A percentile compares a stretch with the other conserved stretches of the same genome.
These are phyloP conservation scores for Phaenicophaeus curvirostris DNA, from an alignment of 2,797 vertebrate genomes.

Conservation along the genomic window DNA sequence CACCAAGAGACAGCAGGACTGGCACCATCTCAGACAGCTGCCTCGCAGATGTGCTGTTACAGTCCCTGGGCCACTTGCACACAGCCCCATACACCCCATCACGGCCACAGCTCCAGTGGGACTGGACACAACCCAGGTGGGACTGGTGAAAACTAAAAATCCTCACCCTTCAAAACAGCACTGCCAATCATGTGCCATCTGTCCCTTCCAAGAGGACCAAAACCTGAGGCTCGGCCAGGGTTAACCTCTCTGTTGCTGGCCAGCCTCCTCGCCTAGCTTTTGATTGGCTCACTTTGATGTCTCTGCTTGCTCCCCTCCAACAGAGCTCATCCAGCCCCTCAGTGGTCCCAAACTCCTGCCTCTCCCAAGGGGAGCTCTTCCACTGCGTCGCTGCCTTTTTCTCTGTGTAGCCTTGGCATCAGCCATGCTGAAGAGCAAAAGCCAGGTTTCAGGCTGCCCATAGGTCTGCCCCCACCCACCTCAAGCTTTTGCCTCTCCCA, in stretches of 20 bases:
- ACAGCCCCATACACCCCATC: fast-evolving
- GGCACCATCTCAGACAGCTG: neutral
- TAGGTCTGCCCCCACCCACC: too few relatives aligned
- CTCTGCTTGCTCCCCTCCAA: neutral
- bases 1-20: neutral
- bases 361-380: neutral
- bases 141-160: neutral
- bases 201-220: fast-evolving
- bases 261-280: fast-evolving
- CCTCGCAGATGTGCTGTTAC: fast-evolving
- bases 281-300: neutral
- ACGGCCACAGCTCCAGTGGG: neutral
- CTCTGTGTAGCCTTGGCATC: neutral
- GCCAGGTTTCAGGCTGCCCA: neutral
- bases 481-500: too few relatives aligned
- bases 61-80: fast-evolving
- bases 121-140: neutral
- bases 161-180: neutral
- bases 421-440: too few relatives aligned
- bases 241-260: fast-evolving
- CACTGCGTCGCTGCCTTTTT: fast-evolving
- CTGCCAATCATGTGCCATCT: neutral
- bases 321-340: fast-evolving
- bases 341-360: fast-evolving
- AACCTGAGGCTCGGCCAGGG: neutral